phyloP scores from a whole-genome alignment of 1,140 invertebrate genomes.

The Drosophila paulistorum region DNA sequence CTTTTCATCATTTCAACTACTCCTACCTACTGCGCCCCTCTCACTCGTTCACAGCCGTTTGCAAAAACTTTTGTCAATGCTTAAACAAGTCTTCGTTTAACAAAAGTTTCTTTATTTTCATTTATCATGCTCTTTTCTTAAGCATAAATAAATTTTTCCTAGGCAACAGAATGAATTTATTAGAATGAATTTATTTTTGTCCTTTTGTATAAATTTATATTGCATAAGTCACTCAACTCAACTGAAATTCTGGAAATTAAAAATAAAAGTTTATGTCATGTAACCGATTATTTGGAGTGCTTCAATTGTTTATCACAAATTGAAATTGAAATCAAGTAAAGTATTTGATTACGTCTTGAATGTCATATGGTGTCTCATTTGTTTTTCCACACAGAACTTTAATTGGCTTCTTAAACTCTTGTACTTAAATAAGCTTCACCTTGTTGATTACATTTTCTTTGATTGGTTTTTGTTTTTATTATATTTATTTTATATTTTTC shows the following conservation, averaged over 20 bases:
- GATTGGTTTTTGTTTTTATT: too few species aligned
- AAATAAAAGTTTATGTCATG: not conserved
- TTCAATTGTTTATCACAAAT: too few species aligned
- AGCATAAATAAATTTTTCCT: not conserved
- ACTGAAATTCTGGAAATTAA: not conserved
- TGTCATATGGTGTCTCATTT: too few species aligned
- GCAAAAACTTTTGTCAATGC: slow-evolving; percentile 12
- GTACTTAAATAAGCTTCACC: too few species aligned
- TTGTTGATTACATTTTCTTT: too few species aligned
- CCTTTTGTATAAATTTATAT: not conserved
- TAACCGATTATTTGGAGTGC: not conserved
- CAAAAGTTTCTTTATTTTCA: not conserved
- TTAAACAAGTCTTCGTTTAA: slow-evolving; percentile 1
- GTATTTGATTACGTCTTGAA: too few species aligned
- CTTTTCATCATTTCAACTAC: not conserved
- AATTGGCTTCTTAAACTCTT: too few species aligned
- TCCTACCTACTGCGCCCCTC: not conserved
- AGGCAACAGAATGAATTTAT: not conserved
- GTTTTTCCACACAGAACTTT: too few species aligned
- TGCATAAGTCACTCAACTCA: not conserved
- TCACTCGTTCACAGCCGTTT: slow-evolving; percentile 3
- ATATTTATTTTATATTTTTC: too few species aligned
- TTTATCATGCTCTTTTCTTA: slow-evolving; percentile 3
- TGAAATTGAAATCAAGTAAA: too few species aligned
- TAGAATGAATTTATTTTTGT: not conserved